Conservation (phyloP, 2,113 vertebrate genomes). For the Lampris megalopsis region DNA sequence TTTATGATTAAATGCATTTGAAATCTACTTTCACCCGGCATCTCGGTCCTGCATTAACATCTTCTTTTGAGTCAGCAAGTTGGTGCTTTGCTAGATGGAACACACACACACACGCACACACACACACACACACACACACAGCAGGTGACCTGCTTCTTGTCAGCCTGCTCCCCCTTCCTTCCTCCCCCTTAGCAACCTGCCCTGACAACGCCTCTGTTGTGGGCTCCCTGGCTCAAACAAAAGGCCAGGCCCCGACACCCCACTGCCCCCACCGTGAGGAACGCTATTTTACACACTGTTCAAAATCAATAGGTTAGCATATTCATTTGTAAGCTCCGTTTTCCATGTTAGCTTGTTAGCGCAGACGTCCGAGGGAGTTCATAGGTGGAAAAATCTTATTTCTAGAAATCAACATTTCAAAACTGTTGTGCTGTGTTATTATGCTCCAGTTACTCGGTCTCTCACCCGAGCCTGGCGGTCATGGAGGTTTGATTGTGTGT, state of each 20-base stretch:
- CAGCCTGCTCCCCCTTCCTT: constrained; percentile 52
- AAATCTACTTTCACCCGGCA: background rate
- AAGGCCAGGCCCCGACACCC: constrained; percentile 49
- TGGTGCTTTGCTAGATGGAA: constrained; percentile 8
- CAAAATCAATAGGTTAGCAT: constrained; percentile 62
- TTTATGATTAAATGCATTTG: background rate
- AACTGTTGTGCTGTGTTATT: no score
- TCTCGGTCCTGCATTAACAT: background rate
- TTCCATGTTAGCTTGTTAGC: constrained; percentile 25
- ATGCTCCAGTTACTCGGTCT: no score
- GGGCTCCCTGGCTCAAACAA: constrained; percentile 74
- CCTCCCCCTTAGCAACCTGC: constrained; percentile 72
- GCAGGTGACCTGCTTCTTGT: constrained; percentile 83
- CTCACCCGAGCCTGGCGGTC: no score
- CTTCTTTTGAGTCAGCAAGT: constrained; percentile 16
- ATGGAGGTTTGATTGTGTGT: no score
- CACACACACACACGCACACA: background rate
- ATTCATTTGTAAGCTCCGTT: constrained; percentile 53
- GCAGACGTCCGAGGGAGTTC: constrained; percentile 2
- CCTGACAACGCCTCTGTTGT: constrained; percentile 80
- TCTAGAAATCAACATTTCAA: background rate
- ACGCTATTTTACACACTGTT: constrained; percentile 40
- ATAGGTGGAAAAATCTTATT: background rate
- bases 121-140: constrained; percentile 15
- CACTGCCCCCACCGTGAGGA: constrained; percentile 16